Percentiles rank a stretch among this genome's conserved stretches.
These are phyloP conservation scores for Amblyopsis rosae DNA, from an alignment of 2,113 vertebrate genomes.

Conservation along the genomic window DNA sequence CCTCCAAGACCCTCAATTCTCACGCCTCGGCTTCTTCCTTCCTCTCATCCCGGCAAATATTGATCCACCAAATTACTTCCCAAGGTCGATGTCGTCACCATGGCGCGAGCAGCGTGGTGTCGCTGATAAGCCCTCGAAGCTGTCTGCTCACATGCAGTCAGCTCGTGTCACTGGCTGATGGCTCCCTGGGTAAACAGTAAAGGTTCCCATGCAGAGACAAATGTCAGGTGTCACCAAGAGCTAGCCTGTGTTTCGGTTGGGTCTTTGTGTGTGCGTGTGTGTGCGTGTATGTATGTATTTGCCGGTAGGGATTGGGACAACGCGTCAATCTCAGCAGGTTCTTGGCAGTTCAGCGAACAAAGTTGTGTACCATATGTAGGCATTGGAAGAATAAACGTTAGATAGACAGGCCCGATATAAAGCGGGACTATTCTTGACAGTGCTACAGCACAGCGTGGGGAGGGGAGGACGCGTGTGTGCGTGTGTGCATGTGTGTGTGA, in stretches of 20 bases:
- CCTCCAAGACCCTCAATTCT: background rate
- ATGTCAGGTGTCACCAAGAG: slow-evolving; percentile 24
- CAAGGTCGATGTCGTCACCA: slow-evolving; percentile 48
- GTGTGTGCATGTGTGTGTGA: too few species aligned
- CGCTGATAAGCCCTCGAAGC: slow-evolving; percentile 4
- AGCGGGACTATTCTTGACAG: too few species aligned
- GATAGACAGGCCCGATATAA: too few species aligned
- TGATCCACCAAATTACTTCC: slow-evolving; percentile 69
- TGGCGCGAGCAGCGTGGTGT: background rate
- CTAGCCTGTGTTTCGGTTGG: background rate
- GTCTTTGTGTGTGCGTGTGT: background rate
- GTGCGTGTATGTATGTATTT: background rate
- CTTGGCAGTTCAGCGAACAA: background rate
- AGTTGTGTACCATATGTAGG: background rate
- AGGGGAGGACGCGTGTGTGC: too few species aligned
- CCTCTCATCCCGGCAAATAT: slow-evolving; percentile 56
- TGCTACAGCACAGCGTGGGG: too few species aligned
- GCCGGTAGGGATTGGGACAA: background rate
- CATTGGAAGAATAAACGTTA: background rate
- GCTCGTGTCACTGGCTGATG: background rate
- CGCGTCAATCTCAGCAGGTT: background rate
- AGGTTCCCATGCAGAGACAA: background rate
- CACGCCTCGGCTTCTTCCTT: background rate
- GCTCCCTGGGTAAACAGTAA: background rate
- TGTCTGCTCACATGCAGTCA: background rate